These are phyloP conservation scores for Monodelphis domestica DNA, from an alignment of 2,797 vertebrate genomes.

Conservation along the genomic window DNA sequence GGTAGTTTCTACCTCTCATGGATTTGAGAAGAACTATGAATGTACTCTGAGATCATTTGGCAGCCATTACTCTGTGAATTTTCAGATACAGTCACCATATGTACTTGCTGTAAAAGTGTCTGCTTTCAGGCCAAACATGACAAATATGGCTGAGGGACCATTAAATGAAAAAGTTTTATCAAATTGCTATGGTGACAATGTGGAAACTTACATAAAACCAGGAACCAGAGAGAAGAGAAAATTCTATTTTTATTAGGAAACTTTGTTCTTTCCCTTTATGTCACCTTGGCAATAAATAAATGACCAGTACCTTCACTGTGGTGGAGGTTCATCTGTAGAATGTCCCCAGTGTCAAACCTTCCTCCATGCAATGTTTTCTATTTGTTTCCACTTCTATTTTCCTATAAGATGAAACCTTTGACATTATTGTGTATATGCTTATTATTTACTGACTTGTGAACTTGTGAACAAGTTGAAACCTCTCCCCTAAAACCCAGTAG, in stretches of 20 bases:
- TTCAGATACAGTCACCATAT: neutral
- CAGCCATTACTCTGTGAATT: neutral
- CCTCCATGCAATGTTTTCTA: neutral
- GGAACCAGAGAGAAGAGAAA: neutral
- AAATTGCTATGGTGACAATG: conserved; percentile 1
- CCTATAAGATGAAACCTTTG: neutral
- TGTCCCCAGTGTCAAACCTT: neutral
- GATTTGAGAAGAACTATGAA: too few relatives aligned
- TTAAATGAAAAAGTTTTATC: neutral
- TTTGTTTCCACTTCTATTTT: neutral
- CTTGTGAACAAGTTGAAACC: neutral
- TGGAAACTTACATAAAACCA: neutral
- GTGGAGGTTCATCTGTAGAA: neutral
- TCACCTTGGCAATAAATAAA: neutral
- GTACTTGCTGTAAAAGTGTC: neutral
- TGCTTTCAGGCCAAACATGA: neutral
- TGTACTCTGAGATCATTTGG: neutral
- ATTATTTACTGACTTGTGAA: neutral
- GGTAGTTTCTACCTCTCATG: neutral
- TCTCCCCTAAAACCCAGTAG: neutral
- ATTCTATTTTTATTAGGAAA: neutral
- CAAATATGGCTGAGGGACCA: neutral
- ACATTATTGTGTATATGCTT: neutral
- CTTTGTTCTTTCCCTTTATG: neutral
- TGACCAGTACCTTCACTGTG: neutral